These are phyloP conservation scores for Cyanoderma ruficeps DNA, from an alignment of 2,113 vertebrate species.

Conservation along the genomic window DNA sequence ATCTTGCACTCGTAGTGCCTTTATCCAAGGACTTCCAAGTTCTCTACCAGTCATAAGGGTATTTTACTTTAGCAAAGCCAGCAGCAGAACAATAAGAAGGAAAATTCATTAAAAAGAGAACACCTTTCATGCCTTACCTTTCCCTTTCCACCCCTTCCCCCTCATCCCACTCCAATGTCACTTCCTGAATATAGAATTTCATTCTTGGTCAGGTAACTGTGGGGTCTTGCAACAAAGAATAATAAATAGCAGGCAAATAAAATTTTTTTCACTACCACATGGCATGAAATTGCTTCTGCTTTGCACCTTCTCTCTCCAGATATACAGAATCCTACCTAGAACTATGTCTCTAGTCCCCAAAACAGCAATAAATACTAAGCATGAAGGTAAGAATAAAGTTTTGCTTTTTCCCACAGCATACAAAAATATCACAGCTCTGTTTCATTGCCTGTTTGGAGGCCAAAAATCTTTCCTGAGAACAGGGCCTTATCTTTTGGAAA, in stretches of 20 bases:
- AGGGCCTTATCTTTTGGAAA: neutral
- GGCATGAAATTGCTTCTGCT: neutral
- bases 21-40: neutral
- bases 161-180: neutral
- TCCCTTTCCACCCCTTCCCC: rapidly evolving
- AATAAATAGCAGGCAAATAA: neutral
- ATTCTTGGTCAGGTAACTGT: neutral
- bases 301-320: neutral
- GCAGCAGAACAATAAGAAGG: neutral
- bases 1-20: neutral
- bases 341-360: neutral
- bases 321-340: neutral
- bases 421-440: neutral
- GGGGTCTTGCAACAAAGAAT: neutral
- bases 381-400: neutral
- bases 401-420: neutral
- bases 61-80: neutral
- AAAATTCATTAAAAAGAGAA: neutral
- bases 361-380: neutral
- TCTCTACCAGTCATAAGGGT: neutral
- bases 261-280: neutral
- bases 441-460: neutral
- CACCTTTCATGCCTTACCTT: neutral
- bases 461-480: neutral
- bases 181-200: neutral